Percentiles rank a stretch among this genome's conserved stretches.
Evolutionary conservation across 2,888 invertebrate species (phyloP).

Genomic region (Sphecodes monilicornis): DNA sequence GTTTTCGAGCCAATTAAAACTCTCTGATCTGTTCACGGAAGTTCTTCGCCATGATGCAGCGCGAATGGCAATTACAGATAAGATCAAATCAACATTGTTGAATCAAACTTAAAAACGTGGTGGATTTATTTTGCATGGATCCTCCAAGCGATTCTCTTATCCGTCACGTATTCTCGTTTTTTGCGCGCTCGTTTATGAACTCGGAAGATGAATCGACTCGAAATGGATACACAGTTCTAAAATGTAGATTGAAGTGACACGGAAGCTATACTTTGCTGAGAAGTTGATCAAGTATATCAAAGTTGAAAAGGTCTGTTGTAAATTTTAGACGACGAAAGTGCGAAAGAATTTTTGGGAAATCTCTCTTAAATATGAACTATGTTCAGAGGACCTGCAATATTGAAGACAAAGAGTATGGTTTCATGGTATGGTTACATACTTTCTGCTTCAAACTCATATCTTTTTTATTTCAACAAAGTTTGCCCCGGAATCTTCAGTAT

Average conservation of each 20-base stretch:
- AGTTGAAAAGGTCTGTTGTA: not conserved
- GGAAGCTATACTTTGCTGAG: not conserved
- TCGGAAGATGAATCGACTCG: not conserved
- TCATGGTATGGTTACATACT: no score
- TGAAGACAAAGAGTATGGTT: no score
- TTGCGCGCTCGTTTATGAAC: not conserved
- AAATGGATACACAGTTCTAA: not conserved
- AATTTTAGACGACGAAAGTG: not conserved
- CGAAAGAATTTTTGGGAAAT: no score
- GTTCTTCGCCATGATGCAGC: not conserved
- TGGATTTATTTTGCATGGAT: not conserved
- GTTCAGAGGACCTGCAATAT: no score
- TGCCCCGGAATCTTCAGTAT: no score
- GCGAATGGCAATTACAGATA: constrained; percentile 27
- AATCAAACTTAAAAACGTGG: not conserved
- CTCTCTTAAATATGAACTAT: no score
- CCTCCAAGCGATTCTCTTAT: not conserved
- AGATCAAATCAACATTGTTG: constrained; percentile 17
- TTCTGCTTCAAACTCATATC: no score
- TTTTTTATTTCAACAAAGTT: no score
- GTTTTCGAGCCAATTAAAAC: constrained; percentile 17
- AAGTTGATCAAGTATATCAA: not conserved
- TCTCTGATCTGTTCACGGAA: constrained; percentile 21
- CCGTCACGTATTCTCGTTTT: not conserved
- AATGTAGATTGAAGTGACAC: not conserved